A percentile compares a stretch with the other conserved stretches of the same genome.
These are phyloP conservation scores for Conus ventricosus DNA, from an alignment of 1,140 invertebrate genomes.

Conservation along the genomic window DNA sequence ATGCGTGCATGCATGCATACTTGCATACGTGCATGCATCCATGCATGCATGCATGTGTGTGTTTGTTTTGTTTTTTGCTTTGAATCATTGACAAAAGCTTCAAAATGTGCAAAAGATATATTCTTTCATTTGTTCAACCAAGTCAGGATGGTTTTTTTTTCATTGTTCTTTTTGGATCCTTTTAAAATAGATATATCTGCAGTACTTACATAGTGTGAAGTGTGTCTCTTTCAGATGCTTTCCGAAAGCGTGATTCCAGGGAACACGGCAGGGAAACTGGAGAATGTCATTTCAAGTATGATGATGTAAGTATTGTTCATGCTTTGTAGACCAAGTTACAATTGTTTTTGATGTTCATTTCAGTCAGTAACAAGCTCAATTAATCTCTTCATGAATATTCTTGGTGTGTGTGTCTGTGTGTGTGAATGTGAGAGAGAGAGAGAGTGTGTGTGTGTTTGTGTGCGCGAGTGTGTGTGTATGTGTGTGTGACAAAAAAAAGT, in stretches of 20 bases:
- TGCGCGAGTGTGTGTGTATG: background rate
- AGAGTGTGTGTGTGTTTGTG: constrained; percentile 10
- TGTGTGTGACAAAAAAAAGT: background rate
- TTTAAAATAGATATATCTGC: too few relatives aligned
- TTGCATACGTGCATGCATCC: too few relatives aligned
- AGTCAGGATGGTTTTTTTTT: background rate
- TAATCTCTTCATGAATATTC: background rate
- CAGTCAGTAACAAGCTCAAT: background rate
- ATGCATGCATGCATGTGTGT: background rate
- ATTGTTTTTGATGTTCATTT: background rate
- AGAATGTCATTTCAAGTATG: constrained; percentile 57
- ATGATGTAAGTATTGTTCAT: constrained; percentile 64
- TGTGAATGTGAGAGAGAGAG: background rate
- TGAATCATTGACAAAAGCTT: too few relatives aligned
- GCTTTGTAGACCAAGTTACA: background rate
- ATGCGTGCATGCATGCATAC: background rate
- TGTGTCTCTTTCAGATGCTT: constrained; percentile 58
- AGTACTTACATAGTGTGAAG: too few relatives aligned
- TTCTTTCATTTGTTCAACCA: background rate
- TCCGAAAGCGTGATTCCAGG: constrained; percentile 60
- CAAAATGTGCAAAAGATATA: too few relatives aligned
- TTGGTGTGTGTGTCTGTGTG: too few relatives aligned
- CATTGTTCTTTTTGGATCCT: background rate
- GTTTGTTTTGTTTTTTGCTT: background rate
- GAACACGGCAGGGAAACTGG: constrained; percentile 62